A percentile compares a stretch with the other conserved stretches of the same genome.
phyloP scores from a whole-genome alignment of 2,113 vertebrate genomes.

The Cariama cristata region DNA sequence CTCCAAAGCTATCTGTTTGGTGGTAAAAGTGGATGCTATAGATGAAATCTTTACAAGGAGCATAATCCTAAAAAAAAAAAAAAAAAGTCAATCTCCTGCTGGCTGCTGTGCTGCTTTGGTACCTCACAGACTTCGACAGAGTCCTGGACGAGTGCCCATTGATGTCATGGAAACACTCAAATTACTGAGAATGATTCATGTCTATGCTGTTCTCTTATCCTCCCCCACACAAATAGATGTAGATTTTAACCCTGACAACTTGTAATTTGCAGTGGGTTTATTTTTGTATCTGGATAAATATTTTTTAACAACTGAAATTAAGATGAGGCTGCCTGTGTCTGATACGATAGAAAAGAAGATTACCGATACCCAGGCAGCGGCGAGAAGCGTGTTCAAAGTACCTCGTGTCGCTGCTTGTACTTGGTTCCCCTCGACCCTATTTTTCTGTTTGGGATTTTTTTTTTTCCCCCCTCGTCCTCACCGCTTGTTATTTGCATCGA shows the following conservation, averaged over 20 bases:
- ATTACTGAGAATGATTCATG: conserved; percentile 96
- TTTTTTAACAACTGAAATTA: conserved; percentile 82
- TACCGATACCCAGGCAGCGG: background rate
- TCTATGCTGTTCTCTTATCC: conserved; percentile 83
- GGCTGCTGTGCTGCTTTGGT: conserved; percentile 82
- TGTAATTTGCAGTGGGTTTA: conserved; percentile 81
- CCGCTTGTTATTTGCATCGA: background rate
- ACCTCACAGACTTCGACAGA: conserved; percentile 87
- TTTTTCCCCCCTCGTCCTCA: rapidly evolving
- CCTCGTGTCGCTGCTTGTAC: background rate
- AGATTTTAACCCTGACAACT: conserved; percentile 89
- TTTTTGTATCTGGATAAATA: conserved; percentile 83
- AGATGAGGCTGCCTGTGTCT: conserved; percentile 73
- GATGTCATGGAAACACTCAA: conserved; percentile 99
- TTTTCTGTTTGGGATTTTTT: background rate
- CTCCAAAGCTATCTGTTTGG: conserved; percentile 61
- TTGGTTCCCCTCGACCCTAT: background rate
- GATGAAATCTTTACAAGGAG: conserved; percentile 79
- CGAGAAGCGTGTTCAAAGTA: background rate
- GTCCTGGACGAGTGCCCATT: conserved; percentile 92
- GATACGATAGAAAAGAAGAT: conserved; percentile 66
- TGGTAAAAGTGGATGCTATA: conserved; percentile 71
- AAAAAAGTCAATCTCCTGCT: conserved; percentile 79
- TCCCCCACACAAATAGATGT: conserved; percentile 86
- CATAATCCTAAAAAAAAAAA: conserved; percentile 69